Evolutionary conservation across 2,888 invertebrate genomes (phyloP), one percentile per base, ranked within the genome.

Genomic region (Hipparchia semele): DNA sequence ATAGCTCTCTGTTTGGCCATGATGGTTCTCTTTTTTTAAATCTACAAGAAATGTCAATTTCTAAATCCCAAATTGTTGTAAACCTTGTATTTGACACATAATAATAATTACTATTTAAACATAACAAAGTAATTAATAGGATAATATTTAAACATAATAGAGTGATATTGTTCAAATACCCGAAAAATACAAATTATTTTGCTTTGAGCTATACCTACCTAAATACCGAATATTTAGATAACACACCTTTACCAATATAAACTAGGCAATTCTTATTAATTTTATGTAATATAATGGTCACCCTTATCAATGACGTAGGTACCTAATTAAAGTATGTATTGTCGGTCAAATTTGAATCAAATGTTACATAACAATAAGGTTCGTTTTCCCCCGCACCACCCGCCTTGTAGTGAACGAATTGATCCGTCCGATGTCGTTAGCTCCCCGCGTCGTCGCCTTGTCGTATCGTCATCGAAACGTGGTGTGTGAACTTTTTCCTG

Each of bases 391-490:
- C 74, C 76, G 72, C 77, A 73, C 74, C 71, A 75, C 76, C 75
- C 79, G 76, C 77, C 80, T 76, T 77, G 74, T 79, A 77, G 84
- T 87, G 87, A 90, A 88, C 90, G 90, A 90, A 90, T 83, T 87
- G 86, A 89, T 92, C 92, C 92, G 92, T 92, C 92, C 92, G 91
- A 88, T 82, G 87, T 84, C 86, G 86, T 84, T 84, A 86, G 85
- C 84, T 83, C 91, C 90, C 87, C 85, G 81, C 83, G 84, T 84
- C 85, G 83, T 83, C 80, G 76, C 80, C 78, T 83, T 85, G 81
- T 81, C 83, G 86, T 82, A 85, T 82, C 81, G 80, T 85, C 69
- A 68, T 59, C 56, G 51, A 64, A 64, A 60, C 46, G 72, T 51
- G 70, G 69, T 6, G 39, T 71, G 77, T 77, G 71, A 74, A 79